These are phyloP conservation scores for Limnephilus auricula DNA, from an alignment of 2,888 invertebrate genomes.

Conservation along the genomic window DNA sequence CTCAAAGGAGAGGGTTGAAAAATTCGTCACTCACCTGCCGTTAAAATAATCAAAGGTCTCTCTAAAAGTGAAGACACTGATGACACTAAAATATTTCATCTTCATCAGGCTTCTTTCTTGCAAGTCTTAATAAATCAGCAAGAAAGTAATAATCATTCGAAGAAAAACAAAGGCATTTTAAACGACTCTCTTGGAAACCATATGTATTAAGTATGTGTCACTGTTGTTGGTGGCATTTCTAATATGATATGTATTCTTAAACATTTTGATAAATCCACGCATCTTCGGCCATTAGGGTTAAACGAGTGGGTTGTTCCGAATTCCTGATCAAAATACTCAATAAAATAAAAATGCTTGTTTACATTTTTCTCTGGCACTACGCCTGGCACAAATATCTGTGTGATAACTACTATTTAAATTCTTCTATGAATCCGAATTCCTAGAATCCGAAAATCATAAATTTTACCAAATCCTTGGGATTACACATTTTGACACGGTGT, in stretches of 20 bases:
- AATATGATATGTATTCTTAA: background rate
- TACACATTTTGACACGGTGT: background rate
- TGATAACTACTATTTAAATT: background rate
- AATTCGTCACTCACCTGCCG: background rate
- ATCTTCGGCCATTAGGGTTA: background rate
- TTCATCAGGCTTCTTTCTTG: background rate
- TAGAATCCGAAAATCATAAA: constrained; percentile 30
- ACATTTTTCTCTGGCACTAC: constrained; percentile 5
- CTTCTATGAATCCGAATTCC: background rate
- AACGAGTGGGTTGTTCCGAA: background rate
- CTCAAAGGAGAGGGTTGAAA: background rate
- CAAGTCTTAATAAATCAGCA: background rate
- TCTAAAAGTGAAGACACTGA: background rate
- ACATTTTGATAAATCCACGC: background rate
- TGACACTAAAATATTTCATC: too few relatives aligned
- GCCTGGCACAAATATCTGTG: background rate
- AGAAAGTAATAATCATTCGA: background rate
- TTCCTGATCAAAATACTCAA: constrained; percentile 3
- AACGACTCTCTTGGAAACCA: background rate
- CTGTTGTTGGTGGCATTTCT: background rate
- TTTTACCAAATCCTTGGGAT: background rate
- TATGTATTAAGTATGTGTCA: background rate
- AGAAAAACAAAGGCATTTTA: background rate
- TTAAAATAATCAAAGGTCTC: background rate
- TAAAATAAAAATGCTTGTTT: background rate